Evolutionary conservation across 2,113 vertebrate species (phyloP), one percentile per base, ranked within the genome.

Genomic region (Pteruthius melanotis): DNA sequence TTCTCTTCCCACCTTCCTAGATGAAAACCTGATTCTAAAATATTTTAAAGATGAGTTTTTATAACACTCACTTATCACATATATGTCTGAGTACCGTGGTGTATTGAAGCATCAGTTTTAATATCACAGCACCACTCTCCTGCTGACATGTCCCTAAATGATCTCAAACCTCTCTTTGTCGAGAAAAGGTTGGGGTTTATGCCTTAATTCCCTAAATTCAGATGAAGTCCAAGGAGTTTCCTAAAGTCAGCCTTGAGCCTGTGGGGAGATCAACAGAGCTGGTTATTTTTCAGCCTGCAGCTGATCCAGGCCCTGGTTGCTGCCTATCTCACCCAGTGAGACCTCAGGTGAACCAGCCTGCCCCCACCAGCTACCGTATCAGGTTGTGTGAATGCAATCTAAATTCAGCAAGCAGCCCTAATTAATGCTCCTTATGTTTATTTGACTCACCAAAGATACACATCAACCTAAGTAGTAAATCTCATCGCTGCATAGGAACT

Each of bases 331-430:
- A 60, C 50, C 65, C 69, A 4, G 1, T 11, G 20, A 1, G 52
- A 94, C 93, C 83, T 84, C 2, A 28, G 33, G 9, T 64, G 77
- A 96, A 92, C 83, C 72, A 84, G 39, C 70, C 60, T 81, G 92
- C 90, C 74, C 88, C 13, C 89, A 92, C 56, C 56, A 69, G 66
- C 50, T 39, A 8, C 93, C 13, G 0, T 94, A 96, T 96, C 89
- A 78, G 63, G 89, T 92, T 89, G 70, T 93, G 84, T 87, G 90
- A 81, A 93, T 56, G 63, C 88, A 95, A 83, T 69, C 93, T 92
- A 91, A 94, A 96, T 96, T 84, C 96, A 94, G 89, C 91, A 44
- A 83, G 83, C 81, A 89, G 80, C 81, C 86, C 91, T 91, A 89
- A 94, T 94, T 85, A 74, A 92, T 50, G 71, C 4, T 79, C 60